Evolutionary conservation across 2,113 vertebrate species (phyloP), one percentile per base, ranked within the genome.

Genomic region (Zapus hudsonius): DNA sequence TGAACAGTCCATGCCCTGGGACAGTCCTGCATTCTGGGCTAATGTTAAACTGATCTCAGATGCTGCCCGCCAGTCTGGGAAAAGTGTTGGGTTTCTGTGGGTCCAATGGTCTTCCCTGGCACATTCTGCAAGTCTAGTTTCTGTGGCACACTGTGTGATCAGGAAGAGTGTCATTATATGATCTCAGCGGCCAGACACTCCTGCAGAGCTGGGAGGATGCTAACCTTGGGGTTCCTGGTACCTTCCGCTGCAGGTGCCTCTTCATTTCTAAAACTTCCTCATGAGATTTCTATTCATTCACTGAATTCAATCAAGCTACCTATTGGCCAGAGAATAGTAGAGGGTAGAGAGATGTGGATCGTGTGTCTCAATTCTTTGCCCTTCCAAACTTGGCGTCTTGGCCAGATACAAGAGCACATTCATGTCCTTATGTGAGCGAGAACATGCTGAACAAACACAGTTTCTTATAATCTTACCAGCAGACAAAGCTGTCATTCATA

Each of bases 51-150:
- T 90, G 91, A 89, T 81, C 93, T 93, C 78, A 0, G 0, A 42
- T 5, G 57, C 83, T 61, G 69, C 83, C 84, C 0, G 2, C 66
- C 67, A 47, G 74, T 90, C 86, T 78, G 83, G 72, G 79, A 78
- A 92, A 67, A 75, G 90, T 67, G 52, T 81, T 74, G 9, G 47
- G 82, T 95, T 92, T 94, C 93, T 61, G 33, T 1, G 5, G 74
- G 66, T 40, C 36, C 69, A 42, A 9, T 73, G 73, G 85, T 87
- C 93, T 76, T 70, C 82, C 90, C 42, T 82, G 66, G 20, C 42
- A 15, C 74, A 52, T 38, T 61, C 57, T 16, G 78, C 57, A 66
- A 52, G 84, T 59, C 85, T 59, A 25, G n/a, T 92, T 83, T 72
- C 69, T 64, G 15, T 3, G 31, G 94, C 79, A 93, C 74, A 85